phyloP scores from a whole-genome alignment of 2,113 vertebrate species.

The Coturnix japonica region DNA sequence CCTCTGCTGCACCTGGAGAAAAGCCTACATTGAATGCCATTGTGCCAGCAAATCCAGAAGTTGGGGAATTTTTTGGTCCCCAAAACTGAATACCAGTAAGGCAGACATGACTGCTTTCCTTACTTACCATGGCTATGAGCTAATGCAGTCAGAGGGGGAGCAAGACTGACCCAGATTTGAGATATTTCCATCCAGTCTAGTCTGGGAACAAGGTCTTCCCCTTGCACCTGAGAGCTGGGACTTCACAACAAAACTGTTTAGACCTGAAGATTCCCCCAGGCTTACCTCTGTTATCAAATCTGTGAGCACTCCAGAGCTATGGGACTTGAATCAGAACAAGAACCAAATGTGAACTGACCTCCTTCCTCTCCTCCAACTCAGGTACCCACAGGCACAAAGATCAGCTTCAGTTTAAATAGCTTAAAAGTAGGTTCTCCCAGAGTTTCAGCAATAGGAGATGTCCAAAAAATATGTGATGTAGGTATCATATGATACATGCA shows the following conservation, averaged over 20 bases:
- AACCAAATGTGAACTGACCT: not conserved
- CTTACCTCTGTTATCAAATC: not conserved
- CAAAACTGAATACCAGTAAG: not conserved
- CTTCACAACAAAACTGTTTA: not conserved
- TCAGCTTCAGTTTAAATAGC: not conserved
- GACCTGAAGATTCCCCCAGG: not conserved
- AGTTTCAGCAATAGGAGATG: not conserved
- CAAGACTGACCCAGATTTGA: not conserved
- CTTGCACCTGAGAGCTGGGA: not conserved
- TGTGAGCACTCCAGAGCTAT: not conserved
- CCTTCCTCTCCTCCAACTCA: not conserved
- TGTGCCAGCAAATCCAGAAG: not conserved
- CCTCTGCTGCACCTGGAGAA: not conserved
- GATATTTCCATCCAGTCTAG: not conserved
- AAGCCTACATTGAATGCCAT: not conserved
- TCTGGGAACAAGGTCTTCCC: not conserved
- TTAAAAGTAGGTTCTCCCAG: not conserved
- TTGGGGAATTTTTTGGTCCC: not conserved
- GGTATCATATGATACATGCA: not conserved
- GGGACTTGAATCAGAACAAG: not conserved
- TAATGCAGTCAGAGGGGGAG: not conserved
- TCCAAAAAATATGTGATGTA: not conserved
- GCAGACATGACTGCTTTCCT: not conserved
- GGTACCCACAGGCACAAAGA: not conserved
- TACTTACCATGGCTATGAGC: not conserved